Conservation (phyloP, 2,113 vertebrate genomes). For the Pholis gunnellus region DNA sequence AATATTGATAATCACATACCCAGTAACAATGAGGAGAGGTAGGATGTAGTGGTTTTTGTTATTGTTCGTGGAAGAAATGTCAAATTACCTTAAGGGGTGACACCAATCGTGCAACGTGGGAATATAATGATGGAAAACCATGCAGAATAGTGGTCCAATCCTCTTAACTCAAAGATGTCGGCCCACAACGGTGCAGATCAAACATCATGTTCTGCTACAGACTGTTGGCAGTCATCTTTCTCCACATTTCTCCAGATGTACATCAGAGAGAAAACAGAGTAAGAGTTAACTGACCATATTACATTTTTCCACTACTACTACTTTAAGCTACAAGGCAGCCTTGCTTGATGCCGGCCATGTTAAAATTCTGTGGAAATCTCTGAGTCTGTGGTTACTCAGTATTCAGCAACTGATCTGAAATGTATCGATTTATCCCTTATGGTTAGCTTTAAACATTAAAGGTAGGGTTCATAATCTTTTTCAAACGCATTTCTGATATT, state of each 20-base stretch:
- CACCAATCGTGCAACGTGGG: background rate
- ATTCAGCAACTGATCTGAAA: constrained; percentile 7
- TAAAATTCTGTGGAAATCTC: constrained; percentile 3
- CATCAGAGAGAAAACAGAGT: background rate
- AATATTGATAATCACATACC: constrained; percentile 2
- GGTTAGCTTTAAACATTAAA: constrained; percentile 21
- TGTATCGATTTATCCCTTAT: background rate
- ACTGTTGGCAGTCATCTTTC: background rate
- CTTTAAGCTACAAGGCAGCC: background rate
- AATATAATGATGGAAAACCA: background rate
- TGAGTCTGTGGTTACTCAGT: background rate
- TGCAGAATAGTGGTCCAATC: background rate
- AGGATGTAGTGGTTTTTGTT: background rate
- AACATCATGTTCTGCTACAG: background rate
- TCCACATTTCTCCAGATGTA: background rate
- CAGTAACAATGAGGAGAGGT: background rate
- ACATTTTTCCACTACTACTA: background rate
- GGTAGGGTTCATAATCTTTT: background rate
- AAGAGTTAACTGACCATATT: background rate
- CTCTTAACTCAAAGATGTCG: constrained; percentile 4
- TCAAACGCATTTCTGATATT: background rate
- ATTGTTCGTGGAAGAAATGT: background rate
- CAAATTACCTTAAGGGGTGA: background rate
- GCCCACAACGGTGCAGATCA: background rate
- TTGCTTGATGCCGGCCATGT: background rate